A percentile compares a stretch with the other conserved stretches of the same genome.
Evolutionary conservation across 2,888 invertebrate genomes (phyloP).

Genomic region (Rotaria socialis): DNA sequence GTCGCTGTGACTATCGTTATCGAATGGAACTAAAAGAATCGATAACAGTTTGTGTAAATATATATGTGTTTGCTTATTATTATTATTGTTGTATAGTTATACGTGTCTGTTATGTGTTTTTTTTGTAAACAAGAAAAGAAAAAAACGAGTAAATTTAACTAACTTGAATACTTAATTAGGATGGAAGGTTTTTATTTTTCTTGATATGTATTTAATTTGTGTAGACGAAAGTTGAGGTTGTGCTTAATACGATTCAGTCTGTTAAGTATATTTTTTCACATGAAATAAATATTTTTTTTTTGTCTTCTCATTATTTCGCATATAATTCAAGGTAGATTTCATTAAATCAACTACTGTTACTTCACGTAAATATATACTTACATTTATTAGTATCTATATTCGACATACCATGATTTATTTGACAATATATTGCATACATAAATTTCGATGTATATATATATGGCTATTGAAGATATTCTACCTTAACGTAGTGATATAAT

Average conservation of each 20-base stretch:
- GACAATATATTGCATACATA: neutral
- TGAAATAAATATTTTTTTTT: neutral
- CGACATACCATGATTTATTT: neutral
- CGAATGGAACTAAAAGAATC: neutral
- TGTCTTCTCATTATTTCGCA: neutral
- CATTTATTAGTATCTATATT: neutral
- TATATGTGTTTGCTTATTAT: neutral
- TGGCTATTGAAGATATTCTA: too few relatives aligned
- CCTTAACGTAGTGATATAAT: neutral
- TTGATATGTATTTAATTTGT: neutral
- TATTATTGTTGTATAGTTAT: neutral
- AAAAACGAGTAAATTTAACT: too few relatives aligned
- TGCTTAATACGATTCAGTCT: neutral
- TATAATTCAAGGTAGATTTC: conserved; percentile 9
- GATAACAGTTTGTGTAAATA: neutral
- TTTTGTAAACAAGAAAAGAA: too few relatives aligned
- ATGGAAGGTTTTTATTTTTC: neutral
- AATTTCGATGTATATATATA: neutral
- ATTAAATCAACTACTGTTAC: neutral
- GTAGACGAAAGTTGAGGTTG: neutral
- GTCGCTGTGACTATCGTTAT: neutral
- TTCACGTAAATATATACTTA: neutral
- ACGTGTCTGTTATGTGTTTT: neutral
- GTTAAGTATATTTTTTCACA: neutral
- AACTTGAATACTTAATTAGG: too few relatives aligned